Evolutionary conservation across 2,888 invertebrate species (phyloP).

Genomic region (Drosophila barbarae): DNA sequence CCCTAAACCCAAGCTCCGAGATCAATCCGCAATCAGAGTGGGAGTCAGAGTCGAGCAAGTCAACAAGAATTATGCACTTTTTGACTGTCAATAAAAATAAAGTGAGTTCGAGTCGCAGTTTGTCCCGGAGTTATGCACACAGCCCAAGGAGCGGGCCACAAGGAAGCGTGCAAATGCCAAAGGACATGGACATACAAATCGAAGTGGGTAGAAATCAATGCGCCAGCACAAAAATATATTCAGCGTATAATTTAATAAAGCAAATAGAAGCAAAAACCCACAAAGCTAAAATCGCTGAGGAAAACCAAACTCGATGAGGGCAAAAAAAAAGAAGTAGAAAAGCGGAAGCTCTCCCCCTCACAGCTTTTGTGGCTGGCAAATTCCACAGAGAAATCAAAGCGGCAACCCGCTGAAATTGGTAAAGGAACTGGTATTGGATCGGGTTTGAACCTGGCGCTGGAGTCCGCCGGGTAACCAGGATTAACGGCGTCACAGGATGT

Average conservation of each 20-base stretch:
- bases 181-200: constrained; percentile 71
- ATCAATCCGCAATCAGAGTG: constrained; percentile 28
- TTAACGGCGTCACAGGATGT: constrained; percentile 60
- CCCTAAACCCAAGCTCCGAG: not conserved
- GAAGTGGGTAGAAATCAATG: constrained; percentile 73
- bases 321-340: not conserved
- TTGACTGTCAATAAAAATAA: constrained; percentile 75
- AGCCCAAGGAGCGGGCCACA: constrained; percentile 21
- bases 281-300: constrained; percentile 33
- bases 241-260: constrained; percentile 77
- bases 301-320: constrained; percentile 18
- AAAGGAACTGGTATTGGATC: constrained; percentile 12
- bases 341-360: constrained; percentile 23
- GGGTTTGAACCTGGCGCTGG: not conserved
- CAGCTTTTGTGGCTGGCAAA: constrained; percentile 41
- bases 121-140: constrained; percentile 33
- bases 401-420: constrained; percentile 27
- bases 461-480: constrained; percentile 42
- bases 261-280: constrained; percentile 59
- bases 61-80: constrained; percentile 69
- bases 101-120: constrained; percentile 57
- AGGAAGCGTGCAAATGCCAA: constrained; percentile 54
- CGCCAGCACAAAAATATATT: constrained; percentile 70
- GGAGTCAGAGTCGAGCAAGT: constrained; percentile 41
- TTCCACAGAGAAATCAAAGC: constrained; percentile 69